Conservation (phyloP, 2,113 vertebrate species). For the Coptodon bakossiorum region DNA sequence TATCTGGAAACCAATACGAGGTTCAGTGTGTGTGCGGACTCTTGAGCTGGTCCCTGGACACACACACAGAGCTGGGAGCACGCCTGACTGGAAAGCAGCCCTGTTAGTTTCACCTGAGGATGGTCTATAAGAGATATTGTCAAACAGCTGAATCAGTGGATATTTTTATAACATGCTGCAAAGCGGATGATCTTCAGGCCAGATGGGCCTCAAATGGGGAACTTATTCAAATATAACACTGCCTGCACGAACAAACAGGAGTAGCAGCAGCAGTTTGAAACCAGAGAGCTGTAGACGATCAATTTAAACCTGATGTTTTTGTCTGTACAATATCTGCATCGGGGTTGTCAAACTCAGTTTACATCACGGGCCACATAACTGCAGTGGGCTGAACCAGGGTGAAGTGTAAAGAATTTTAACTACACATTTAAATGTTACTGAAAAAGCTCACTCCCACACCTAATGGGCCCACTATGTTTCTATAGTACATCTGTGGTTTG, state of each 20-base stretch:
- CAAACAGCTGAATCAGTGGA: not conserved
- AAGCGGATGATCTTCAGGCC: not conserved
- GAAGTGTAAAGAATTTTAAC: too few relatives aligned
- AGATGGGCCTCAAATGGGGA: not conserved
- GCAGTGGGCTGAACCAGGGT: too few relatives aligned
- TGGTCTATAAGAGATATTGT: not conserved
- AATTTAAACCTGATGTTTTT: not conserved
- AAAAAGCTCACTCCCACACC: too few relatives aligned
- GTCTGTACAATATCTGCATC: not conserved
- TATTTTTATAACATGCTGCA: not conserved
- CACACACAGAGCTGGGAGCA: not conserved
- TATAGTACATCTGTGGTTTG: too few relatives aligned
- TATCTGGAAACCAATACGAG: not conserved
- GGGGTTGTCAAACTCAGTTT: too few relatives aligned
- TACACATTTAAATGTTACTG: too few relatives aligned
- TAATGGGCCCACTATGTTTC: too few relatives aligned
- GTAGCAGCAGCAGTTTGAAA: not conserved
- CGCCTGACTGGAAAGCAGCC: not conserved
- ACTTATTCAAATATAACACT: not conserved
- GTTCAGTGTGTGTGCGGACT: accelerated
- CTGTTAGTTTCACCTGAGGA: not conserved
- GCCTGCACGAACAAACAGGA: not conserved
- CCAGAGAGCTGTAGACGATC: not conserved
- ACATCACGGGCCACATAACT: too few relatives aligned
- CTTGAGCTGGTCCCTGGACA: not conserved